Base-by-base conservation (phyloP, 1,140 invertebrate species). In the Drosophila nikananu region DNA sequence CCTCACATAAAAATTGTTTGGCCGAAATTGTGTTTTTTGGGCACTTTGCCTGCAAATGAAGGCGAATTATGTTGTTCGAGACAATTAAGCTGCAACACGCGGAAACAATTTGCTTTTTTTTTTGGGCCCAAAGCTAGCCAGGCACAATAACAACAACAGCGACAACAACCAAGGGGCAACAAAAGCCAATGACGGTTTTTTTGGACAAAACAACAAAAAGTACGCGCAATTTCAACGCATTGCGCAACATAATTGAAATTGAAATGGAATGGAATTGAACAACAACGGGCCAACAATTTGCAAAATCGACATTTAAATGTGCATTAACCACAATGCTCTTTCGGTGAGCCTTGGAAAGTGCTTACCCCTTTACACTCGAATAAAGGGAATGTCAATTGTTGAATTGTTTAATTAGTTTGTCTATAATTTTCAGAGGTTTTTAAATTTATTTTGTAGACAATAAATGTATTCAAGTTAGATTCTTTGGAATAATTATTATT, bases 221-320 rank as follows among this genome's bases (percentile, higher is more conserved):
- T 76, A 90, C 86, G 86, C 81, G 81, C 84, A 89, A 89, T 84
- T 87, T 81, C 68, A 68, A 87, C 84, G 84, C 86, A 89, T 89
- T 89, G 86, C 86, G 86, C 86, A 87, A 84, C 77, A 72, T 81
- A 87, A 87, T 87, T 87, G 84, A 87, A 86, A 87, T 73, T 21
- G 52, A 73, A 72, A 51, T 35, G 64, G 32, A 67, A 62, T 81
- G 73, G 77, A 83, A 77, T 77, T 66, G 72, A 81, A 72, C 71
- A 83, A 73, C 66, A 83, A 81, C 73, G 51, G 59, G 59, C 49
- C 78, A 84, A 81, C 84, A 89, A 89, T 89, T 89, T 89, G 84
- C 84, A 81, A 84, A 90, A 81, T 89, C 74, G 86, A 79, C 84
- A 89, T 90, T 89, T 90, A 90, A 84, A 81, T 90, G 67, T 70